Conservation (phyloP, 2,888 invertebrate genomes). For the Gisinianus flammeolus region DNA sequence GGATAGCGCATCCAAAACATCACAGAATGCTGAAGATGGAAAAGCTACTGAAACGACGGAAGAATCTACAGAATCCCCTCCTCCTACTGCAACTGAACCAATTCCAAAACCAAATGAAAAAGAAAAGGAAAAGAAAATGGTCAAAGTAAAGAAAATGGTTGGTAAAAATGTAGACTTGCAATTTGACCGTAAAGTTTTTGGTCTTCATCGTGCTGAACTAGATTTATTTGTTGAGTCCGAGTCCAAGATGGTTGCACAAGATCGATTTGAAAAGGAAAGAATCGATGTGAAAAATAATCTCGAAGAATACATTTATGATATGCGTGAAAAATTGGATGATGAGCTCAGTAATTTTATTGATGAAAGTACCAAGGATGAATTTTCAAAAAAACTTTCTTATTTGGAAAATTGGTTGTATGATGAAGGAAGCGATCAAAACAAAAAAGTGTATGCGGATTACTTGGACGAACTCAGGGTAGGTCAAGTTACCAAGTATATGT, state of each 20-base stretch:
- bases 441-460: constrained; percentile 70
- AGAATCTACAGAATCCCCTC: constrained; percentile 70
- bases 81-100: constrained; percentile 36
- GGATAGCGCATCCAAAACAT: constrained; percentile 36
- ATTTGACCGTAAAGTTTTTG: constrained; percentile 38
- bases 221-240: constrained; percentile 62
- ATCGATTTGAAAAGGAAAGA: constrained; percentile 91
- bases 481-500: no score
- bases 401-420: constrained; percentile 98
- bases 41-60: constrained; percentile 48
- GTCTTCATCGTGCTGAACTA: constrained; percentile 21
- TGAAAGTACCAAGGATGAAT: constrained; percentile 70
- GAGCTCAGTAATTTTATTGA: constrained; percentile 77
- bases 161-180: constrained; percentile 35
- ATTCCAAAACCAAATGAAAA: constrained; percentile 36
- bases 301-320: constrained; percentile 97
- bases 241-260: constrained; percentile 82
- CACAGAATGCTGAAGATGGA: constrained; percentile 37
- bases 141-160: constrained; percentile 64
- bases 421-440: constrained; percentile 91
- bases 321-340: constrained; percentile 86
- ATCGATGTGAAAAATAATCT: constrained; percentile 95
- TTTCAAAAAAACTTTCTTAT: constrained; percentile 75
- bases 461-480: constrained; percentile 65
- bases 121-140: constrained; percentile 57